Evolutionary conservation across 2,888 invertebrate genomes (phyloP).

Genomic region (Campoletis raptor): DNA sequence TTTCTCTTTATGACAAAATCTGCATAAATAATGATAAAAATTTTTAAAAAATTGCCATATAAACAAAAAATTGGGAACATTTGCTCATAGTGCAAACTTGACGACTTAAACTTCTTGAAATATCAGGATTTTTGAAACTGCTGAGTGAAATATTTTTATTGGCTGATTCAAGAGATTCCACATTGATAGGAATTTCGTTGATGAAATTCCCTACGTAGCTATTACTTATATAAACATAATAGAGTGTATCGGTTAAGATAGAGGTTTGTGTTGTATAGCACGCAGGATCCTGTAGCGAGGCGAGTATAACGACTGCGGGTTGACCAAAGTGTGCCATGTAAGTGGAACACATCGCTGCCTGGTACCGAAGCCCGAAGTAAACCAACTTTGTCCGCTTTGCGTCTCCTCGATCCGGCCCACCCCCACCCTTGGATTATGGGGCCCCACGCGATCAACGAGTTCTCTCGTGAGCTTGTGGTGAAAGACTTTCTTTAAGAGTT

Average conservation of each 20-base stretch:
- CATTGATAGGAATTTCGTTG: background rate
- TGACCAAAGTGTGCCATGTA: constrained; percentile 83
- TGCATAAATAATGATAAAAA: background rate
- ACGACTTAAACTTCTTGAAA: background rate
- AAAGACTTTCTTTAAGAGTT: constrained; percentile 84
- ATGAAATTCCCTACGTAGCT: constrained; percentile 4
- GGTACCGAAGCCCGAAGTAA: constrained; percentile 83
- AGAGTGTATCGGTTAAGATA: constrained; percentile 72
- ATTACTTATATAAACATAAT: constrained; percentile 33
- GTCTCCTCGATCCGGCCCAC: constrained; percentile 65
- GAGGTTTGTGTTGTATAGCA: constrained; percentile 74
- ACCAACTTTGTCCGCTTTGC: constrained; percentile 81
- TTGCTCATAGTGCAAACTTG: background rate
- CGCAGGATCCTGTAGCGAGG: constrained; percentile 81
- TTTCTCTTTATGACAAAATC: background rate
- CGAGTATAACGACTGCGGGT: constrained; percentile 66
- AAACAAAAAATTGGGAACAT: background rate
- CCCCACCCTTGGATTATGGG: constrained; percentile 48
- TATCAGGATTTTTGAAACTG: background rate
- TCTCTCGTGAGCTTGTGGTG: constrained; percentile 75
- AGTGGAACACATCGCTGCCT: constrained; percentile 84
- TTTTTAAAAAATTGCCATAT: background rate
- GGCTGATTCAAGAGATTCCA: background rate
- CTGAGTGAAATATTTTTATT: background rate
- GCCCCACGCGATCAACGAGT: constrained; percentile 68